Evolutionary conservation across 2,113 vertebrate species (phyloP), one percentile per base, ranked within the genome.

Genomic region (Lucifuga dentata): DNA sequence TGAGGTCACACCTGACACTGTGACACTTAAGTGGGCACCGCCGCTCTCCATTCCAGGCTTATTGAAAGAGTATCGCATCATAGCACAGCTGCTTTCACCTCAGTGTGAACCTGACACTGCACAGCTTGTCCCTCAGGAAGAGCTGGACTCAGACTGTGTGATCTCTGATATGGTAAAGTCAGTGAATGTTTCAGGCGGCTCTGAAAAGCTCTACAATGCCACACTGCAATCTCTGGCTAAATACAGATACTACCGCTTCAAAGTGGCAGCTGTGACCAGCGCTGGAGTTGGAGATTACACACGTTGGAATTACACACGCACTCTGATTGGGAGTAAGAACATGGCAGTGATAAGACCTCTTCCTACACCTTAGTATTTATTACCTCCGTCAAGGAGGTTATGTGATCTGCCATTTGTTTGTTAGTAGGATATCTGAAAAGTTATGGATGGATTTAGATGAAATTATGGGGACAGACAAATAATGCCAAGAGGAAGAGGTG

Each of bases 191-290:
- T 91, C 85, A 3, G 84, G 93, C 43, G 73, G 80, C 49, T 74
- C 63, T 2, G 73, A 81, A 43, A 70, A 58, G 11, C 15, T 49
- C 73, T 77, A 84, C 64, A 92, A 91, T 66, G 68, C 93, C 61
- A 97, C 93, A 1, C 80, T 98, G 1, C 65, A 90, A 15, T 92
- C 90, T 24, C 67, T 99, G 57, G 93, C 92, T 33, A 98, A 97
- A 90, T 98, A 95, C 88, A 93, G 95, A 80, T 91, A 87, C 86
- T 98, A 98, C 80, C 93, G 95, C 80, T 95, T 98, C 91, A 93
- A 92, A 32, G 88, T 98, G 78, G 92, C 93, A 35, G 98, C 96
- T 8, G 94, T 95, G 72, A 99, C 97, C 0, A 96, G 87, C 5
- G 95, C 92, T 2, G 98, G 97, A 33, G 93, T 94, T 41, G 95